These are phyloP conservation scores for Pseudorhiza aurosa DNA, from an alignment of 30 jellyfish, hydroid and myxozoan genomes.

Conservation along the genomic window DNA sequence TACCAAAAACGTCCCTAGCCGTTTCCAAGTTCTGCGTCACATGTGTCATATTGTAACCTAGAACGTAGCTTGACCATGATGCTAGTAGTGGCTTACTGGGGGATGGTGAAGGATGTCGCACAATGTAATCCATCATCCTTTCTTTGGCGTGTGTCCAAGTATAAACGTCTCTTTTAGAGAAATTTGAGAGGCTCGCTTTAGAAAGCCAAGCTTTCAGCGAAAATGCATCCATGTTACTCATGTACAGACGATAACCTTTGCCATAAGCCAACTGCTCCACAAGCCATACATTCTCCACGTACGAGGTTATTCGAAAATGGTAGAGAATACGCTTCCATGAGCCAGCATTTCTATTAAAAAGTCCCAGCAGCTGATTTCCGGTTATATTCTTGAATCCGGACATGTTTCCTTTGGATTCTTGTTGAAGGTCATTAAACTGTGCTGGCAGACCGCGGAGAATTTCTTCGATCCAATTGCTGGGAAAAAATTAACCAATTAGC, in stretches of 20 bases:
- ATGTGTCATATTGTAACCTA: constrained; percentile 7
- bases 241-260: constrained; percentile 59
- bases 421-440: neutral
- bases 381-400: constrained; percentile 6
- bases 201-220: constrained; percentile 59
- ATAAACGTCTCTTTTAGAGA: neutral
- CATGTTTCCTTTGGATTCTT: neutral
- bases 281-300: neutral
- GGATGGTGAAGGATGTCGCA: too few relatives aligned
- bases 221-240: constrained; percentile 40
- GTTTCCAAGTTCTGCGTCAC: neutral
- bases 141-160: neutral
- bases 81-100: too few relatives aligned
- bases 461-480: constrained; percentile 20
- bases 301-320: neutral
- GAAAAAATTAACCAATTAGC: too few relatives aligned
- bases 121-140: neutral
- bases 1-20: constrained; percentile 21
- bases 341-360: neutral
- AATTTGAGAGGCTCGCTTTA: neutral
- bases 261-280: constrained; percentile 30
- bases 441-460: constrained; percentile 5
- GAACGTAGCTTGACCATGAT: too few relatives aligned
- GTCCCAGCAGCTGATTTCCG: constrained; percentile 13
- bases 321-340: constrained; percentile 7